These are phyloP conservation scores for Acestrorhynchus altus DNA, from an alignment of 2,797 vertebrate genomes.

Conservation along the genomic window DNA sequence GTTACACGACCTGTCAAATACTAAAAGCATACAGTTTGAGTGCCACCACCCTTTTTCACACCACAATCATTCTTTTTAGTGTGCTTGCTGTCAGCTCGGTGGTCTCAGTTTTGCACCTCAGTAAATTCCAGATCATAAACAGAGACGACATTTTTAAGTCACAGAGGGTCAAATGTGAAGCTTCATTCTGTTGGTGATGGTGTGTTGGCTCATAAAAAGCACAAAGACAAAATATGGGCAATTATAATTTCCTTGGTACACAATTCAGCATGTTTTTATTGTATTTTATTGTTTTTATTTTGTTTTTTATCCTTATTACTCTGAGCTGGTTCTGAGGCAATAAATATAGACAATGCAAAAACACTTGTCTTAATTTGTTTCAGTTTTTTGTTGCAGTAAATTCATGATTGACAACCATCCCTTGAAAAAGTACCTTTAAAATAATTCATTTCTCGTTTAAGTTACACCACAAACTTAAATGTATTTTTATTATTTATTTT, in stretches of 20 bases:
- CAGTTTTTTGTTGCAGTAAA: background rate
- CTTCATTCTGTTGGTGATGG: background rate
- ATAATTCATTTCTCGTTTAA: no score
- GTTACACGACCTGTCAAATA: background rate
- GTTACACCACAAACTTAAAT: no score
- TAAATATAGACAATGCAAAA: slow-evolving; percentile 38
- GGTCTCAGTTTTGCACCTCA: background rate
- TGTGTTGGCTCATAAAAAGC: no score
- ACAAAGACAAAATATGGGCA: no score
- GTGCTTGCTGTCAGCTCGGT: background rate
- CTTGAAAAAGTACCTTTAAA: no score
- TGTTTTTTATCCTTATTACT: no score
- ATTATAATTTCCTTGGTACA: background rate
- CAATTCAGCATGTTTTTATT: background rate
- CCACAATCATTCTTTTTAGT: background rate
- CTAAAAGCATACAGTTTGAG: background rate
- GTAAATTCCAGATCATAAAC: background rate
- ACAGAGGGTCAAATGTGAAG: no score
- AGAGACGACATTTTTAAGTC: no score
- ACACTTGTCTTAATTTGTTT: slow-evolving; percentile 9
- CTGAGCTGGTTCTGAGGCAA: slow-evolving; percentile 34
- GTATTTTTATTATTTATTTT: no score
- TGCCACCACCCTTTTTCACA: background rate
- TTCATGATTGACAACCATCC: no score
- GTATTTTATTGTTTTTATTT: background rate